Evolutionary conservation across 1,140 invertebrate species (phyloP), one percentile per base, ranked within the genome.

Genomic region (Thalassaphorura encarpata): DNA sequence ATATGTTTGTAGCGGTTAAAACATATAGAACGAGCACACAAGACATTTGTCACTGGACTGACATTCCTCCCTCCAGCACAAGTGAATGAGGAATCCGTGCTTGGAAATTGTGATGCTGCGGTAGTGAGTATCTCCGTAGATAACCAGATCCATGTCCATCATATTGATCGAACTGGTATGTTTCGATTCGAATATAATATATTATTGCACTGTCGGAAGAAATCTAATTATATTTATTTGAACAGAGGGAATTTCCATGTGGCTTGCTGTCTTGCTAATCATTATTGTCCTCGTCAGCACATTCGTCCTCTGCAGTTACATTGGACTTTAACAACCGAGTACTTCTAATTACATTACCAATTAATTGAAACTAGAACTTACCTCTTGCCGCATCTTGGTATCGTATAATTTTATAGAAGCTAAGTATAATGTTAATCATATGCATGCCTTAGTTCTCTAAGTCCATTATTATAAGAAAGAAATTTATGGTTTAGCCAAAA

Each of bases 121-220:
- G 83, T 95, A 58, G 76, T 96, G 42, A 93, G 89, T 68, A 91
- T 96, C 64, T 95, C 91, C 19, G 88, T 94, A 40, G 92, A 96
- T 75, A 94, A 95, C 74, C 84, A 84, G 74, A 82, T 96, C 54
- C 87, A 85, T 67, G 81, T 95, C 67, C 90, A 95, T 72, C 87
- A 84, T 68, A 79, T 93, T 71, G 83, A 85, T 29, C 80, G 80
- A 69, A 80, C 83, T 78, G 76, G 88, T 92, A 75, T 80, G 81
- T 79, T 66, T 26, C 11, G 29, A 53, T 58, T 33, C 41, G 45
- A 36, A 21, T 43, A 50, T 51, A 42, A 29, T 54, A 51, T 43
- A 18, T 45, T 54, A 48, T 4, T 48, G 16, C 41, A 51, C 28
- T 52, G 27, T 54, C 52, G 55, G 48, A 43, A 54, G 56, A 61